Base-by-base conservation (phyloP, 1,140 invertebrate genomes). In the Hycleus phaleratus region DNA sequence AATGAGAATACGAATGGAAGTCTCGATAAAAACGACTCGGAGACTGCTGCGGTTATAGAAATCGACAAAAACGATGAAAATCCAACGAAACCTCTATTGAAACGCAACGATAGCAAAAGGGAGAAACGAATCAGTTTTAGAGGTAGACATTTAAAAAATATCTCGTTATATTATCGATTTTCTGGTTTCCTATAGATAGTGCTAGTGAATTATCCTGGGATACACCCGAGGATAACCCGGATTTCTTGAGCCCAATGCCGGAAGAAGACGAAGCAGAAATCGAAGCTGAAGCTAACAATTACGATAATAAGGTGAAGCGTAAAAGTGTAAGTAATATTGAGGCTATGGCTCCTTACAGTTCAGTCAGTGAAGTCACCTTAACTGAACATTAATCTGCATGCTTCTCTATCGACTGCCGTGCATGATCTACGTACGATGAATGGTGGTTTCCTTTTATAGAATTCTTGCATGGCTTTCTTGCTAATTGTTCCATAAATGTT, bases 261-360 rank as follows among this genome's bases (percentile, higher is more conserved):
- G 79, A 81, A 63, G 70, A 79, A 62, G 68, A 77, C 38, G 75
- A 80, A 58, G 75, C 79, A 60, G 78, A 81, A 55, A 78, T 79
- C 5, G 73, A 73, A 25, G 71, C 68, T 32, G 71, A 77, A 72
- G 66, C 76, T 61, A 71, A 72, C 4, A 38, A 68, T 49, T 57
- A 54, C 38, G 68, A 71, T 24, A 66, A 72, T 4, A 69, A 73
- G 25, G 48, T 53, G 58, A 59, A 63, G 56, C 52, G 66, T n/a
- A 62, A 65, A 61, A 62, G 62, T 57, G 74, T 75, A 73, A 75
- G 70, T 70, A 72, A 68, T 51, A 40, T 65, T 18, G 49, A 53
- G 38, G 49, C 66, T 46, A 58, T 73, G 61, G 74, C 73, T 49
- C 71, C 73, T n/a, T 59, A 74, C 7, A 71, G 72, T 46, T 66